These are phyloP conservation scores for Laothoe populi DNA, from an alignment of 2,888 invertebrate species.

Conservation along the genomic window DNA sequence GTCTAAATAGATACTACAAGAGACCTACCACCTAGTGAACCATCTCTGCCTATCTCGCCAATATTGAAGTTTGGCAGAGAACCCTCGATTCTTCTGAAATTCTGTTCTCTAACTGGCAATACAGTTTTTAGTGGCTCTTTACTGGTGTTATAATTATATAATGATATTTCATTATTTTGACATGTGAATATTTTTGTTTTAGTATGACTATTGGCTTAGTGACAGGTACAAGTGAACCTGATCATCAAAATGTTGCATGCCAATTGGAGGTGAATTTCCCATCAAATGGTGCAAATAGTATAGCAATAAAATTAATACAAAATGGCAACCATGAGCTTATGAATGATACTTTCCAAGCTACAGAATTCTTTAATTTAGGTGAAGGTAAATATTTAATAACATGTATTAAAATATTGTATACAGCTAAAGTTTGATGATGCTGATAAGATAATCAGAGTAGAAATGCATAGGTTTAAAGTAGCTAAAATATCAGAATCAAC, in stretches of 20 bases:
- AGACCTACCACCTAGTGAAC: too few relatives aligned
- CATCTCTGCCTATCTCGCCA: too few relatives aligned
- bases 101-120: too few relatives aligned
- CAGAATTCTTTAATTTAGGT: slow-evolving; percentile 46
- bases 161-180: too few relatives aligned
- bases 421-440: too few relatives aligned
- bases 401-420: not conserved
- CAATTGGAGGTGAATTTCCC: slow-evolving; percentile 54
- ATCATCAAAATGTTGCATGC: slow-evolving; percentile 57
- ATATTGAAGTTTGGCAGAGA: too few relatives aligned
- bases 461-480: too few relatives aligned
- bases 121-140: too few relatives aligned
- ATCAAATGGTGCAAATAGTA: slow-evolving; percentile 37
- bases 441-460: too few relatives aligned
- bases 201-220: slow-evolving; percentile 55
- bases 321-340: slow-evolving; percentile 44
- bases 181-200: slow-evolving; percentile 36
- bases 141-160: too few relatives aligned
- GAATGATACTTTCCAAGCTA: slow-evolving; percentile 38
- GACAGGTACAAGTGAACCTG: slow-evolving; percentile 50
- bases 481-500: too few relatives aligned
- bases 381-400: slow-evolving; percentile 12
- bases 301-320: slow-evolving; percentile 43
- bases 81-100: not conserved
- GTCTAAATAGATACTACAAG: too few relatives aligned